These are phyloP conservation scores for Arion vulgaris DNA, from an alignment of 1,140 invertebrate species.

Conservation along the genomic window DNA sequence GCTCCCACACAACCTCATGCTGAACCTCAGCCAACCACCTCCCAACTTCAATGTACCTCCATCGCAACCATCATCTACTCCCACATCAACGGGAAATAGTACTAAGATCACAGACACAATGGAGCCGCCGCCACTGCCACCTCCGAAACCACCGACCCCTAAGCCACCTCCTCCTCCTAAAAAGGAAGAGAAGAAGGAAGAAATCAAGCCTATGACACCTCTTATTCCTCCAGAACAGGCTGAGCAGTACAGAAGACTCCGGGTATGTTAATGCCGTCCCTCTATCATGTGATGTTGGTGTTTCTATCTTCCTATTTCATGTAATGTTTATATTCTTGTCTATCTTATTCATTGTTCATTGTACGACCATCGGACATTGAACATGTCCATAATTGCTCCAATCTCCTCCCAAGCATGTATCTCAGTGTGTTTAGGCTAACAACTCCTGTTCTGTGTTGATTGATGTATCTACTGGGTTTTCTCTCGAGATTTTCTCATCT, in stretches of 20 bases:
- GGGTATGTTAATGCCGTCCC: too few relatives aligned
- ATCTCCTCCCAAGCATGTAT: too few relatives aligned
- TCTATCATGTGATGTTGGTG: too few relatives aligned
- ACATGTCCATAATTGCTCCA: too few relatives aligned
- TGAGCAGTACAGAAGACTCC: conserved; percentile 53
- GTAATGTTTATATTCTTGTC: too few relatives aligned
- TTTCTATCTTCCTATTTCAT: too few relatives aligned
- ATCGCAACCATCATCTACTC: background rate
- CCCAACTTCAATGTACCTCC: conserved; percentile 41
- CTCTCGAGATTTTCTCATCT: too few relatives aligned
- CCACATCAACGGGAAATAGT: background rate
- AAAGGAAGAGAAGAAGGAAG: conserved; percentile 48
- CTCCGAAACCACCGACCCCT: conserved; percentile 43
- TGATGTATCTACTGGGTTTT: too few relatives aligned
- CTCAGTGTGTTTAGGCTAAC: too few relatives aligned
- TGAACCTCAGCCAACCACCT: conserved; percentile 36
- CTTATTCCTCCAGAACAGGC: conserved; percentile 53
- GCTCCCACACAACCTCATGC: conserved; percentile 21
- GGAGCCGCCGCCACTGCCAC: conserved; percentile 38
- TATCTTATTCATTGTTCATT: too few relatives aligned
- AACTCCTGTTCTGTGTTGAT: too few relatives aligned
- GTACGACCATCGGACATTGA: too few relatives aligned
- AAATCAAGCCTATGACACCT: conserved; percentile 49
- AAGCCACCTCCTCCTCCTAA: conserved; percentile 43
- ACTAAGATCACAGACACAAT: background rate